phyloP scores from a whole-genome alignment of 2,797 vertebrate genomes.

The Urocyon cinereoargenteus region DNA sequence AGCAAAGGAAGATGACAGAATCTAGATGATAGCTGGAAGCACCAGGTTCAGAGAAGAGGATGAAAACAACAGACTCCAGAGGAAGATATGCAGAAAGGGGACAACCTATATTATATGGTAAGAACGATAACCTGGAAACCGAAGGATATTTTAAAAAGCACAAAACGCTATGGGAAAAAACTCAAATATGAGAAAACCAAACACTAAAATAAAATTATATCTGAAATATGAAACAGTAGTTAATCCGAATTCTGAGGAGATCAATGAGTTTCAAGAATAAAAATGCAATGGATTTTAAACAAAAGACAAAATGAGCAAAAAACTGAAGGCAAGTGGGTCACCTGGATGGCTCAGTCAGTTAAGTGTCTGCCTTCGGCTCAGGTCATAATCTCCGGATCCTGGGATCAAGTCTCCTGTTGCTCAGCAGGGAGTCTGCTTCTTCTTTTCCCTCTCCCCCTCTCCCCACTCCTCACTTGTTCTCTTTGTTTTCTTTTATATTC shows the following conservation, averaged over 20 bases:
- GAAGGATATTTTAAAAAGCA: neutral
- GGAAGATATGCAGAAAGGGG: neutral
- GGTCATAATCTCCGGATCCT: too few species aligned
- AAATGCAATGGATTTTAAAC: neutral
- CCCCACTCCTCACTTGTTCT: too few species aligned
- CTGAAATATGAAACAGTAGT: slow-evolving; percentile 11
- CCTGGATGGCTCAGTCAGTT: too few species aligned
- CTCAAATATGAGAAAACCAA: neutral
- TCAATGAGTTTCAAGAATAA: neutral
- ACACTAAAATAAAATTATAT: slow-evolving; percentile 1
- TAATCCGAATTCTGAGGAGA: slow-evolving; percentile 9
- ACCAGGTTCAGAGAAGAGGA: neutral
- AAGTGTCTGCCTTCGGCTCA: too few species aligned
- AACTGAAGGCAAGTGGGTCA: neutral
- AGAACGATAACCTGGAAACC: neutral
- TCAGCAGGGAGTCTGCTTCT: too few species aligned
- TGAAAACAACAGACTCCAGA: neutral
- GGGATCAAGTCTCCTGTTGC: too few species aligned
- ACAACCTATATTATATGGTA: too few species aligned
- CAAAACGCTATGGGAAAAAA: neutral
- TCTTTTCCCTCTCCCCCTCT: too few species aligned
- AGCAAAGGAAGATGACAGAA: neutral
- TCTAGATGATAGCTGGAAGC: neutral
- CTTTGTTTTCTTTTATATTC: too few species aligned
- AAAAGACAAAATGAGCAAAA: neutral